Evolutionary conservation across 2,888 invertebrate species (phyloP).

Genomic region (Euclidia mi): DNA sequence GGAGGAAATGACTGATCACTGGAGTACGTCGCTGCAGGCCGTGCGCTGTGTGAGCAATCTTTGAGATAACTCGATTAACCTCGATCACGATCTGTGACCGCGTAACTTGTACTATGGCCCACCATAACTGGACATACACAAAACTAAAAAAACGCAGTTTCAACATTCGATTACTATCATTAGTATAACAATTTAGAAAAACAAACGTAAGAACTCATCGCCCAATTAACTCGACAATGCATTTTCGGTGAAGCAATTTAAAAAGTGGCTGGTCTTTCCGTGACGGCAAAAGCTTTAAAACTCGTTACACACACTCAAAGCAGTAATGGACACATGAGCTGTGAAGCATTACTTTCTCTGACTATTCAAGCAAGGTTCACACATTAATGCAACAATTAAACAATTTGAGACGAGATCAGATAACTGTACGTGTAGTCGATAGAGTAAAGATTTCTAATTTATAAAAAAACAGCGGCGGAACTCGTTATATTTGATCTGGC

Average conservation of each 20-base stretch:
- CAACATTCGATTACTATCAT: background rate
- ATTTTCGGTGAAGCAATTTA: conserved; percentile 15
- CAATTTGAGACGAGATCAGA: conserved; percentile 51
- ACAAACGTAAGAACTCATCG: conserved; percentile 12
- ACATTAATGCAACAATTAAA: conserved; percentile 63
- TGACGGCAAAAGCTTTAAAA: conserved; percentile 31
- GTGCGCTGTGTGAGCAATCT: conserved; percentile 54
- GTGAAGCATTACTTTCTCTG: conserved; percentile 65
- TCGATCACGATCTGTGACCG: conserved; percentile 59
- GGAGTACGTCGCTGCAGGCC: conserved; percentile 55
- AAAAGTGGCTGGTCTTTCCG: conserved; percentile 19
- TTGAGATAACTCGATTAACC: conserved; percentile 73
- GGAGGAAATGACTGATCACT: conserved; percentile 71
- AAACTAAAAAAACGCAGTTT: conserved; percentile 22
- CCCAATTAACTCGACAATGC: conserved; percentile 28
- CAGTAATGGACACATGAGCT: conserved; percentile 51
- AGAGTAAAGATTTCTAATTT: conserved; percentile 60
- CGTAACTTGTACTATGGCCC: conserved; percentile 35
- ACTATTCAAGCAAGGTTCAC: conserved; percentile 64
- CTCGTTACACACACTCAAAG: conserved; percentile 26
- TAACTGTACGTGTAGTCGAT: conserved; percentile 43
- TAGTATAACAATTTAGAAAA: conserved; percentile 10
- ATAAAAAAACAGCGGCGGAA: conserved; percentile 56
- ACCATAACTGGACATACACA: conserved; percentile 25
- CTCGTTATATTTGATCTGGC: conserved; percentile 65